Evolutionary conservation across 2,797 vertebrate species (phyloP), one percentile per base, ranked within the genome.

Genomic region (Pelobates cultripes): DNA sequence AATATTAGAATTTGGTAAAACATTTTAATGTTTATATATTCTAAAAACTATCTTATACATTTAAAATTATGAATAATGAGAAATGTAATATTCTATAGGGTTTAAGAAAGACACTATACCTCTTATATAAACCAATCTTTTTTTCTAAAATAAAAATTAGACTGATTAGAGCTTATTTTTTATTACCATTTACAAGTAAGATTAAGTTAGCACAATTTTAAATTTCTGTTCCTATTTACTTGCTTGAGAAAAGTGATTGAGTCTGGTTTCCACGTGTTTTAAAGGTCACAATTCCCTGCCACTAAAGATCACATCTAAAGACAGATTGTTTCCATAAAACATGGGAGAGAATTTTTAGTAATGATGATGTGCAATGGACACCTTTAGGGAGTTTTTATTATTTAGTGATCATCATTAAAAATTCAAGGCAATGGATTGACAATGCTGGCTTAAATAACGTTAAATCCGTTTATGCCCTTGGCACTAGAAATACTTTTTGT

Each of bases 391-490:
- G 0, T 0, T 17, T 83, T 85, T 86, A 73, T 86, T 88, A 87
- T 86, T 88, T 85, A 85, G 71, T 43, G 86, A 66, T 70, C 85
- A 80, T 78, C 40, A 77, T 86, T 84, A 88, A 87, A 88, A 88
- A 87, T 86, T 87, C 73, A 87, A 85, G 86, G 61, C 45, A 71
- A 13, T n/a, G n/a, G 13, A 69, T 77, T 82, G 79, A 74, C 1
- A 3, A 84, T 53, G 43, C 9, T 70, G 73, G 4, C 61, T 64
- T 77, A 45, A 81, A 82, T 67, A 55, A 41, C 28, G 42, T 75
- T 71, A 66, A 43, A 2, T 7, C 47, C 60, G 41, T 78, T 82
- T 85, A 80, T 64, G 8, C 70, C 45, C 73, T 2, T 71, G 72
- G 72, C 71, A 74, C 63, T 43, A 69, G 74, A 70, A 74, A 74